phyloP scores from a whole-genome alignment of 1,140 invertebrate genomes.

The Armadillidium nasatum region DNA sequence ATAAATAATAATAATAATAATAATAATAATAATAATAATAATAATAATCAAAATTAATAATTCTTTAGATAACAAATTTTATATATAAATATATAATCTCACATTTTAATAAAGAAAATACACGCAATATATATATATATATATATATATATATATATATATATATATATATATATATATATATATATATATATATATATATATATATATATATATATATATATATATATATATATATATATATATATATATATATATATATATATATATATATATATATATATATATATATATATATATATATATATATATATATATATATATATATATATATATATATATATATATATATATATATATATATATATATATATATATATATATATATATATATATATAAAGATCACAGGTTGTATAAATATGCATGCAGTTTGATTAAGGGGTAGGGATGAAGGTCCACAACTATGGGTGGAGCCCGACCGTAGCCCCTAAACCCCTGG shows the following conservation, averaged over 20 bases:
- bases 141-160: not conserved
- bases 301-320: not conserved
- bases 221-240: not conserved
- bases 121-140: too few relatives aligned
- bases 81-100: too few relatives aligned
- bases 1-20: too few relatives aligned
- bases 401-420: too few relatives aligned
- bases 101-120: too few relatives aligned
- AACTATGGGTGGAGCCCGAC: conserved; percentile 35
- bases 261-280: not conserved
- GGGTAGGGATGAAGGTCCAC: not conserved
- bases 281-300: not conserved
- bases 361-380: conserved; percentile 8
- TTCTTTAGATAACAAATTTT: too few relatives aligned
- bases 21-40: too few relatives aligned
- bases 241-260: not conserved
- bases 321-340: too few relatives aligned
- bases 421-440: too few relatives aligned
- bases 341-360: too few relatives aligned
- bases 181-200: not conserved
- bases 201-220: not conserved
- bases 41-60: too few relatives aligned
- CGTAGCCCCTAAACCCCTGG: conserved; percentile 38
- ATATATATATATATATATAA: conserved; percentile 11
- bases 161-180: conserved; percentile 15